Evolutionary conservation across 2,113 vertebrate species (phyloP).

Genomic region (Crotalus viridis): DNA sequence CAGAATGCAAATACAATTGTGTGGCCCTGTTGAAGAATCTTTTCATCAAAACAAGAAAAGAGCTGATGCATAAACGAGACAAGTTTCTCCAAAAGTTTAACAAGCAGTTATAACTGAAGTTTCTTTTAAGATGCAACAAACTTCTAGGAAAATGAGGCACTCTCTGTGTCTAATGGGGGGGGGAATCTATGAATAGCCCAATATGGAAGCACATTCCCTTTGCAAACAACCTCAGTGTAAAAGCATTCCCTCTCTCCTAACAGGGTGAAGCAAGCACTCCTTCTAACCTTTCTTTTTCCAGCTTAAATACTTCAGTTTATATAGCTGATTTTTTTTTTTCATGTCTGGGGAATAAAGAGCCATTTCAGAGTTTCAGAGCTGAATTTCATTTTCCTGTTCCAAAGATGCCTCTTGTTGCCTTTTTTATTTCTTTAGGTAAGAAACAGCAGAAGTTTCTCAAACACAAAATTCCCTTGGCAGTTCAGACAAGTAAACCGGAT

Average conservation of each 20-base stretch:
- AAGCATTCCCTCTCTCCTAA: conserved; percentile 4
- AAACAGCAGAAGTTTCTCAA: not conserved
- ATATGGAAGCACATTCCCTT: not conserved
- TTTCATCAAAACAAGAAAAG: not conserved
- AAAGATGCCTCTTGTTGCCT: not conserved
- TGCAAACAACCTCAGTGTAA: conserved; percentile 14
- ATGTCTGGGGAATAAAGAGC: too few species aligned
- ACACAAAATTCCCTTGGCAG: not conserved
- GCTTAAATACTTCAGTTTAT: not conserved
- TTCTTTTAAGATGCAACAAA: not conserved
- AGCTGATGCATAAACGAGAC: not conserved
- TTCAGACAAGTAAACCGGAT: not conserved
- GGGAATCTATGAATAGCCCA: not conserved
- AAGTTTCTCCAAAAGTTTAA: not conserved
- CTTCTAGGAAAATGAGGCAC: not conserved
- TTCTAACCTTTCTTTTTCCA: not conserved
- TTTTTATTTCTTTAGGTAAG: not conserved
- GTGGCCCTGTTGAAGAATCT: not conserved
- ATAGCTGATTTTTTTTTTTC: not conserved
- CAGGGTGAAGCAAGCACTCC: not conserved
- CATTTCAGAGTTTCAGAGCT: not conserved
- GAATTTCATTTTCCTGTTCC: not conserved
- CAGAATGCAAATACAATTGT: not conserved
- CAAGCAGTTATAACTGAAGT: not conserved
- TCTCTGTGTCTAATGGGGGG: not conserved